phyloP scores from a whole-genome alignment of 1,140 invertebrate species.

The Lepidostoma basale region DNA sequence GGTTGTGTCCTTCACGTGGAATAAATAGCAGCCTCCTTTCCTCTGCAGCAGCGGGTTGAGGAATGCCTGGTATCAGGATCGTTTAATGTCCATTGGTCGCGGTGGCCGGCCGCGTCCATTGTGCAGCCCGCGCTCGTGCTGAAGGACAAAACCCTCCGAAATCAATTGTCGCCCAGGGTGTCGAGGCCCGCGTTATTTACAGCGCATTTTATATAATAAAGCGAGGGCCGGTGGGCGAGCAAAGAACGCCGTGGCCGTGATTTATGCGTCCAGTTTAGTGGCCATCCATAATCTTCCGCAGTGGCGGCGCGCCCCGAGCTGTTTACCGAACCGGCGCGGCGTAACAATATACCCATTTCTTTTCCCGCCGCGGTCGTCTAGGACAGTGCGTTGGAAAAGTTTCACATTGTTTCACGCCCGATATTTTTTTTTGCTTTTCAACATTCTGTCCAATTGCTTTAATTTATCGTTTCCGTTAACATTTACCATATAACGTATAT shows the following conservation, averaged over 20 bases:
- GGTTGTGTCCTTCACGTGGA: no score
- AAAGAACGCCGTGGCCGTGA: conserved; percentile 17
- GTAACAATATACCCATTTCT: neutral
- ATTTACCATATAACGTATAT: no score
- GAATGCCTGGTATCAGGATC: no score
- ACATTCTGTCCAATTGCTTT: no score
- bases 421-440: no score
- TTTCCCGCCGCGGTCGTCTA: neutral
- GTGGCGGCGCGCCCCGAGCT: conserved; percentile 4
- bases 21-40: no score
- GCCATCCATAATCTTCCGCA: conserved; percentile 6
- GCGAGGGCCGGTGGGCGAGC: conserved; percentile 18
- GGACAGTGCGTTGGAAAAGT: no score
- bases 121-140: neutral
- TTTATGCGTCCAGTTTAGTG: conserved; percentile 20
- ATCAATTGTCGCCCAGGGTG: conserved; percentile 28
- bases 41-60: no score
- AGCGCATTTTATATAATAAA: conserved; percentile 23
- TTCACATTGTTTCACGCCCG: neutral
- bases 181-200: conserved; percentile 20
- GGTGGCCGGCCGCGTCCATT: neutral
- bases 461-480: no score
- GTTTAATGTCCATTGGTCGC: neutral
- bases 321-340: neutral
- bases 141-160: conserved; percentile 9